phyloP scores from a whole-genome alignment of 1,140 invertebrate species.

The Drosophila hydei region DNA sequence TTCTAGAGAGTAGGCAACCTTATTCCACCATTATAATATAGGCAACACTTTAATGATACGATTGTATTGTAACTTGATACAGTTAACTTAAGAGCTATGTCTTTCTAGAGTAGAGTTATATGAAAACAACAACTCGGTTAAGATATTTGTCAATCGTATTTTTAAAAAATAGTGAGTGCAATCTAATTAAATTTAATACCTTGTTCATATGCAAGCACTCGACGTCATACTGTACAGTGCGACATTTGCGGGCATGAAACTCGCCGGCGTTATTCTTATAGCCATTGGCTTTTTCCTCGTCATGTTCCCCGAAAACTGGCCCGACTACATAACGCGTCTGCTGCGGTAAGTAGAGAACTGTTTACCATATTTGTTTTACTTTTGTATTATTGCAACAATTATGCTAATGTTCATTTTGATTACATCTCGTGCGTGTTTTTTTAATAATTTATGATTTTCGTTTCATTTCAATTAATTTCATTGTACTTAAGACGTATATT shows the following conservation, averaged over 20 bases:
- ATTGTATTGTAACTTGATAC: no score
- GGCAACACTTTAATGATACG: no score
- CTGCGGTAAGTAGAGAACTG: slow-evolving; percentile 88
- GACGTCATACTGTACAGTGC: slow-evolving; percentile 94
- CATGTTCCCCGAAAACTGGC: slow-evolving; percentile 98
- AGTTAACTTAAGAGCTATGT: not conserved
- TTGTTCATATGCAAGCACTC: slow-evolving; percentile 86
- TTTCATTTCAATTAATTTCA: slow-evolving; percentile 31
- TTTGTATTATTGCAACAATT: slow-evolving; percentile 70
- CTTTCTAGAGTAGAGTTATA: no score
- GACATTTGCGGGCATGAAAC: slow-evolving; percentile 96
- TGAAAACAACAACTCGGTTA: no score
- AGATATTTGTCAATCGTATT: not conserved
- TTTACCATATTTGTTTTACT: slow-evolving; percentile 32
- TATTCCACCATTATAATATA: no score
- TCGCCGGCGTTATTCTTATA: slow-evolving; percentile 95
- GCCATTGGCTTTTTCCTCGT: slow-evolving; percentile 96
- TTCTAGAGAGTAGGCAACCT: no score
- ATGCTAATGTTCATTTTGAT: slow-evolving; percentile 75
- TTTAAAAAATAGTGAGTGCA: no score
- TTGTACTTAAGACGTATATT: slow-evolving; percentile 13
- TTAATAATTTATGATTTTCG: slow-evolving; percentile 37
- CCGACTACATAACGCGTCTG: slow-evolving; percentile 94
- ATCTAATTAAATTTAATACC: slow-evolving; percentile 22
- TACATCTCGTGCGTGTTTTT: slow-evolving; percentile 71